A percentile compares a stretch with the other conserved stretches of the same genome.
Evolutionary conservation across 2,113 vertebrate species (phyloP).

Genomic region (Ageneiosus marmoratus): DNA sequence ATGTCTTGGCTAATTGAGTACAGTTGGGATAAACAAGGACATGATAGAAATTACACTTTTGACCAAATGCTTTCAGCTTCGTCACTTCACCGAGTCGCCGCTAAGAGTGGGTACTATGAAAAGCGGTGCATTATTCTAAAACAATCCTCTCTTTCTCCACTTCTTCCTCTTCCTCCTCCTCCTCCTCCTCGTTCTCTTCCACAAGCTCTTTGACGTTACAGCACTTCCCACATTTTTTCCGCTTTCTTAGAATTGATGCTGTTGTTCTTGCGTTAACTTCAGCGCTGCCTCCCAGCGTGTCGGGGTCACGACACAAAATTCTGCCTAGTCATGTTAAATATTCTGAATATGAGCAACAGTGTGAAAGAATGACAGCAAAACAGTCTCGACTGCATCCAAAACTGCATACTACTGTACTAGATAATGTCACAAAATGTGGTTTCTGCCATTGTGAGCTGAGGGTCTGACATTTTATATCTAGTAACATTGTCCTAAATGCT

Average conservation of each 20-base stretch:
- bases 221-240: neutral
- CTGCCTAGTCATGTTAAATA: slow-evolving; percentile 10
- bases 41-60: neutral
- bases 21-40: neutral
- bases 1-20: neutral
- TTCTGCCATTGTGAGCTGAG: neutral
- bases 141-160: slow-evolving; percentile 48
- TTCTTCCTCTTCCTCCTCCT: too few relatives aligned
- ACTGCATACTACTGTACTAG: neutral
- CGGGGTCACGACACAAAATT: slow-evolving; percentile 1
- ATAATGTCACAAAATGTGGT: neutral
- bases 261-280: slow-evolving; percentile 25
- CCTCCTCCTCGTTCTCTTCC: too few relatives aligned
- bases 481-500: neutral
- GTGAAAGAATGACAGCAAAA: neutral
- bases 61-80: neutral
- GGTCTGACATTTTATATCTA: neutral
- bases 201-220: neutral
- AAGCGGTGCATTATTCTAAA: slow-evolving; percentile 50
- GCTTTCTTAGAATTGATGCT: neutral
- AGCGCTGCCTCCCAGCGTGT: slow-evolving; percentile 1
- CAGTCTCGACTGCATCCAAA: neutral
- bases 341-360: slow-evolving; percentile 3
- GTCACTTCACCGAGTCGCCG: neutral
- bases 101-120: slow-evolving; percentile 20